phyloP scores from a whole-genome alignment of 1,140 invertebrate genomes.

The Monochamus saltuarius region DNA sequence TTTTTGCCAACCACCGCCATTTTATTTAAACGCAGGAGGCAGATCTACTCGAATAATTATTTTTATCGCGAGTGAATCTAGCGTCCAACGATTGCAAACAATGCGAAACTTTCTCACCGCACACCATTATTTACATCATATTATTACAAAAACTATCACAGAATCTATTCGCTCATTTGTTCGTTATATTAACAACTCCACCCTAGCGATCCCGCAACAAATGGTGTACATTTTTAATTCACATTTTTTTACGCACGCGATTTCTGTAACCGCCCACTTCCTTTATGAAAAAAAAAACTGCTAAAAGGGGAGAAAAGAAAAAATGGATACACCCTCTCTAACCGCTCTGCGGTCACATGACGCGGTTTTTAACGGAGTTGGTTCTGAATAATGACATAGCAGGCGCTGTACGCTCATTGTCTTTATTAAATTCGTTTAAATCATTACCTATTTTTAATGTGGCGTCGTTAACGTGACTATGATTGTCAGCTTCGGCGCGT shows the following conservation, averaged over 20 bases:
- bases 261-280: slow-evolving; percentile 26
- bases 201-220: slow-evolving; percentile 20
- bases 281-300: slow-evolving; percentile 21
- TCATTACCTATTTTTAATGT: too few relatives aligned
- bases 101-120: slow-evolving; percentile 19
- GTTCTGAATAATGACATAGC: neutral
- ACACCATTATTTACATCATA: slow-evolving; percentile 16
- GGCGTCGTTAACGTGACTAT: too few relatives aligned
- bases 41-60: slow-evolving; percentile 18
- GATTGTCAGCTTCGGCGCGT: too few relatives aligned
- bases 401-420: too few relatives aligned
- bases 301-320: slow-evolving; percentile 14
- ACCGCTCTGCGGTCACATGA: slow-evolving; percentile 21
- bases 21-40: slow-evolving; percentile 11
- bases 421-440: too few relatives aligned
- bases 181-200: slow-evolving; percentile 19
- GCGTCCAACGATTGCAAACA: slow-evolving; percentile 14
- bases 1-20: slow-evolving; percentile 19
- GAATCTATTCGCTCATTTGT: slow-evolving; percentile 26
- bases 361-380: slow-evolving; percentile 9
- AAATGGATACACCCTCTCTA: slow-evolving; percentile 23
- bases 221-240: slow-evolving; percentile 26
- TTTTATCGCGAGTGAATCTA: slow-evolving; percentile 15
- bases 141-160: slow-evolving; percentile 17
- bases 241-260: slow-evolving; percentile 30